Base-by-base conservation (phyloP, 1,140 invertebrate species). In the Caenorhabditis tropicalis region DNA sequence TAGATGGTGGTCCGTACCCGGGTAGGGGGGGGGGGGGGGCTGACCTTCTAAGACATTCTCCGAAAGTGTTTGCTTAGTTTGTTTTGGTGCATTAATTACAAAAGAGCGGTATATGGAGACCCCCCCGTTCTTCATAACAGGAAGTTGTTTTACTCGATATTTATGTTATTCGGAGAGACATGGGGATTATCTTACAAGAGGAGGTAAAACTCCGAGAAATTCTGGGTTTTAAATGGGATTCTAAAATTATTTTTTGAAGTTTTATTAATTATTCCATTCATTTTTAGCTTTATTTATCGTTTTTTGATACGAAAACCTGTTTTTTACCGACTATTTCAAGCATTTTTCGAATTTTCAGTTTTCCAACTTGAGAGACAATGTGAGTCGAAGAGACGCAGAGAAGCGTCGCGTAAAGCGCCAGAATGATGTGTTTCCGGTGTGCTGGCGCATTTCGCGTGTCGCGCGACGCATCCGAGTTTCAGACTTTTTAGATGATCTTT, bases 31-130 rank as follows among this genome's bases (percentile, higher is more conserved):
- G 19, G 36, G 65, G 58, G 58, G 31, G 15, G 58, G 33, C 58
- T 24, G 3, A 46, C 4, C n/a, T 15, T 27, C 9, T 27, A 9
- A 56, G 21, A 19, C n/a, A n/a, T 6, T 15, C 21, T 24, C 24
- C 51, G 21, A 7, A 56, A 56, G 65, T 74, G 65, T 74, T 74
- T 74, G 36, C 65, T 27, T 36, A 74, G 36, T 74, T 74, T 74
- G 65, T 74, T 74, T 43, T 21, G 36, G 65, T 74, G 65, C 65
- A 74, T 74, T 74, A 74, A 74, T 74, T 74, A 74, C 65, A 74
- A 74, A 74, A 46, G 36, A 46, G n/a, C 10, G 19, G 29, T 19
- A 16, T 19, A 33, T 12, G 9, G 43, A 21, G 56, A 9, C 10
- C n/a, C n/a, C 4, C 1, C 36, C 21, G 36, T 21, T n/a, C 5